phyloP scores from a whole-genome alignment of 2,113 vertebrate genomes.

The Rutilus rutilus region DNA sequence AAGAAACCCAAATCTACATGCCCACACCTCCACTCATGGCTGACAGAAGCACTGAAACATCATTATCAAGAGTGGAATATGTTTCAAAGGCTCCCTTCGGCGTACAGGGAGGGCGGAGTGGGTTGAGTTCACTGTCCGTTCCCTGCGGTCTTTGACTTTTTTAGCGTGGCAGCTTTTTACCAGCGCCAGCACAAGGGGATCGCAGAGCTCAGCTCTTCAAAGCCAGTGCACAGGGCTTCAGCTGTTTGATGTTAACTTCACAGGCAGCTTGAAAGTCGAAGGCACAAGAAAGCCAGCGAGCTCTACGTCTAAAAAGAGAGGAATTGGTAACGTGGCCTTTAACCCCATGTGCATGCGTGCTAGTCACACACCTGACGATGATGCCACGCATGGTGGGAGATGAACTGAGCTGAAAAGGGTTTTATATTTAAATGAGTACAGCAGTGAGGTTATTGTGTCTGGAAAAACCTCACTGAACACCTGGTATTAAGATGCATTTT shows the following conservation, averaged over 20 bases:
- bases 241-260: slow-evolving; percentile 81
- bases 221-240: slow-evolving; percentile 65
- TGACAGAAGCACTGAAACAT: slow-evolving; percentile 19
- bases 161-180: slow-evolving; percentile 55
- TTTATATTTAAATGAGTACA: slow-evolving; percentile 4
- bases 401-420: background rate
- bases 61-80: slow-evolving; percentile 22
- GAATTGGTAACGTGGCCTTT: slow-evolving; percentile 43
- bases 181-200: slow-evolving; percentile 23
- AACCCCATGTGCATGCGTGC: slow-evolving; percentile 21
- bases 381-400: slow-evolving; percentile 19
- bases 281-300: slow-evolving; percentile 57
- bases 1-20: background rate
- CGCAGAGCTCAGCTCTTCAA: slow-evolving; percentile 71
- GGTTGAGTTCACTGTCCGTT: slow-evolving; percentile 31
- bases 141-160: slow-evolving; percentile 63
- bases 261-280: slow-evolving; percentile 76
- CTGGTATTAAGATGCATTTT: no score
- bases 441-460: background rate
- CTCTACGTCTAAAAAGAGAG: slow-evolving; percentile 31
- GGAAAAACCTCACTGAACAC: no score
- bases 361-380: slow-evolving; percentile 11
- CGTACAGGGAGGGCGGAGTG: background rate
- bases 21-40: background rate
- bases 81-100: slow-evolving; percentile 15